Percentiles rank a stretch among this genome's conserved stretches.
Evolutionary conservation across 2,113 vertebrate genomes (phyloP).

Genomic region (Mystacornis crossleyi): DNA sequence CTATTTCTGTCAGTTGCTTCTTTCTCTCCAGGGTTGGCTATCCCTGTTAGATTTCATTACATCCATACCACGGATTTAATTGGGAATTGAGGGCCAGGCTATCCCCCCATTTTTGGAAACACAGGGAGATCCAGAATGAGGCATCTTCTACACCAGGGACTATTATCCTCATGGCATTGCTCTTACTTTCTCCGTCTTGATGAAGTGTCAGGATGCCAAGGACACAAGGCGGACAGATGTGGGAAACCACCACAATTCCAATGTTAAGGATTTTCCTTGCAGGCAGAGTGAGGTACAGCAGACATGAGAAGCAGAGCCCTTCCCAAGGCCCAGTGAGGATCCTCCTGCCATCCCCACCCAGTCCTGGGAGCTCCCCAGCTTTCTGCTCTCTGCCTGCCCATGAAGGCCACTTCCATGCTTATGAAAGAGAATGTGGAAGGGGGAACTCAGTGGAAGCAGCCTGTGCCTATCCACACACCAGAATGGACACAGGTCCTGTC

Average conservation of each 20-base stretch:
- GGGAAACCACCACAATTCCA: not conserved
- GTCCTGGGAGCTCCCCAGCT: not conserved
- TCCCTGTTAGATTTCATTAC: not conserved
- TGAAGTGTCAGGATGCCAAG: not conserved
- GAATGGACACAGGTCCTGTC: not conserved
- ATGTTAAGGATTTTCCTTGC: not conserved
- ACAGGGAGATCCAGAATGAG: not conserved
- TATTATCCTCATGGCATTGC: not conserved
- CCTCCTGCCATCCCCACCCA: not conserved
- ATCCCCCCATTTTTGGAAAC: not conserved
- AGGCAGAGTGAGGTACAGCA: not conserved
- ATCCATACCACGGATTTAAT: not conserved
- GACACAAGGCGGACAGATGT: not conserved
- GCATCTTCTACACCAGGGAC: not conserved
- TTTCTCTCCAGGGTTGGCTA: not conserved
- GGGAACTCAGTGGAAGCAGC: not conserved
- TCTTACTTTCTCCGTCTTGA: not conserved
- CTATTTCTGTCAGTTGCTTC: slow-evolving; percentile 20
- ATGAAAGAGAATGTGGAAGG: fast-evolving
- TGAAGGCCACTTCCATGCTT: not conserved
- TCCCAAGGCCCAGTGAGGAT: not conserved
- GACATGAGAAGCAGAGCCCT: not conserved
- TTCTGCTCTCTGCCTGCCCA: not conserved
- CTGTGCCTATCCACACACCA: not conserved
- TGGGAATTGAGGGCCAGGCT: not conserved